Evolutionary conservation across 2,888 invertebrate species (phyloP).

Genomic region (Andrena minutula): DNA sequence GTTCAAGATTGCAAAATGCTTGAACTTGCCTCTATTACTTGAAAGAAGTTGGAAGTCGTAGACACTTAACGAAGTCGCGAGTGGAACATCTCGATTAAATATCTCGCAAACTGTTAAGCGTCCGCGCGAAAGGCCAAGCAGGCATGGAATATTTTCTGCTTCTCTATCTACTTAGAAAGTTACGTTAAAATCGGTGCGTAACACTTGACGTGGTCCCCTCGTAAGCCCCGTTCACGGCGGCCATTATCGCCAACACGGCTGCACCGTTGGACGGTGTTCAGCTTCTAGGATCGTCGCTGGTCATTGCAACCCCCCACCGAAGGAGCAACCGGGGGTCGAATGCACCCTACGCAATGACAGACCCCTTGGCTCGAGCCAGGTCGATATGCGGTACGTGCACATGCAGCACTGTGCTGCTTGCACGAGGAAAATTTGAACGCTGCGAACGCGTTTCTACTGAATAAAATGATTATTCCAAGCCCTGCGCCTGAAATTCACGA

Average conservation of each 20-base stretch:
- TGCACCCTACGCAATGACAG: conserved; percentile 77
- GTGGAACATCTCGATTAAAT: no score
- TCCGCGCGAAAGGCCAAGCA: no score
- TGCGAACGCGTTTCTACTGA: background rate
- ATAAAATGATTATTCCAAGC: background rate
- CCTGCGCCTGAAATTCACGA: background rate
- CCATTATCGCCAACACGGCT: conserved; percentile 70
- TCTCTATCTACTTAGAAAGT: no score
- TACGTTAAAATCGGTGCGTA: no score
- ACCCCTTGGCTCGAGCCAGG: conserved; percentile 76
- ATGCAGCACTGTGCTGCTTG: conserved; percentile 53
- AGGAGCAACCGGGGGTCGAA: conserved; percentile 68
- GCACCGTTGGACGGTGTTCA: conserved; percentile 71
- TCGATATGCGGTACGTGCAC: conserved; percentile 77
- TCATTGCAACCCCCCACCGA: conserved; percentile 73
- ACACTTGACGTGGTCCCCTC: no score
- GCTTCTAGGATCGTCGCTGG: conserved; percentile 75
- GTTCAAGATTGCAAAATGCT: no score
- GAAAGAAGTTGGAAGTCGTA: no score
- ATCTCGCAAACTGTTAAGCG: no score
- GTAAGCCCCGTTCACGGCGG: conserved; percentile 59
- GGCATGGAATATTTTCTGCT: no score
- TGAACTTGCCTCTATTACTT: no score
- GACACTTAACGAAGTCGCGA: no score
- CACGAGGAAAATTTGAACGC: conserved; percentile 43